phyloP scores from a whole-genome alignment of 2,113 vertebrate species.

The Xiphophorus hellerii region DNA sequence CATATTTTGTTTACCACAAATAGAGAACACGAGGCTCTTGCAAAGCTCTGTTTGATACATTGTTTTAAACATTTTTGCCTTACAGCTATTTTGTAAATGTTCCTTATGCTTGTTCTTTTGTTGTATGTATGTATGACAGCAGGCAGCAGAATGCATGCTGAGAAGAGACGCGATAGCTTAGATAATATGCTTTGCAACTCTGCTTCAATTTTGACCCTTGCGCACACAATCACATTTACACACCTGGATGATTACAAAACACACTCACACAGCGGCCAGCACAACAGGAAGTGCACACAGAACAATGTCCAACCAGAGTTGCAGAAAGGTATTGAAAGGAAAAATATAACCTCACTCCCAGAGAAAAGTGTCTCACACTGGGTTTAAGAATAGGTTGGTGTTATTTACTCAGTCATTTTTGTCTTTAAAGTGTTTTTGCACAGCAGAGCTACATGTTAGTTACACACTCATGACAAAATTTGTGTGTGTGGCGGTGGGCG shows the following conservation, averaged over 20 bases:
- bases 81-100: slow-evolving; percentile 11
- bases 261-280: slow-evolving; percentile 39
- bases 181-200: slow-evolving; percentile 33
- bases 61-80: slow-evolving; percentile 7
- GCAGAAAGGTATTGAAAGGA: slow-evolving; percentile 49
- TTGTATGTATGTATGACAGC: slow-evolving; percentile 11
- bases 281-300: slow-evolving; percentile 71
- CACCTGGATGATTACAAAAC: slow-evolving; percentile 48
- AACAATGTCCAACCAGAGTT: slow-evolving; percentile 59
- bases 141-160: slow-evolving; percentile 23
- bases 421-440: slow-evolving; percentile 29
- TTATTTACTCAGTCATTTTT: slow-evolving; percentile 28
- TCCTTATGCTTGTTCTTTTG: slow-evolving; percentile 18
- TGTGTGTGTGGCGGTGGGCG: slow-evolving; percentile 2
- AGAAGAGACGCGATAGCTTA: slow-evolving; percentile 18
- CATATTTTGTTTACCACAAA: neutral
- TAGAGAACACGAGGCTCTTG: neutral
- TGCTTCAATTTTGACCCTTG: slow-evolving; percentile 41
- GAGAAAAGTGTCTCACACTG: slow-evolving; percentile 51
- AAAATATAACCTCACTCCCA: slow-evolving; percentile 61
- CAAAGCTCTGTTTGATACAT: slow-evolving; percentile 2
- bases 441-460: slow-evolving; percentile 14
- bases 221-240: slow-evolving; percentile 26
- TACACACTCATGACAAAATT: neutral
- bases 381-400: slow-evolving; percentile 39